Evolutionary conservation across 2,113 vertebrate genomes (phyloP).

Genomic region (Nothobranchius furzeri): DNA sequence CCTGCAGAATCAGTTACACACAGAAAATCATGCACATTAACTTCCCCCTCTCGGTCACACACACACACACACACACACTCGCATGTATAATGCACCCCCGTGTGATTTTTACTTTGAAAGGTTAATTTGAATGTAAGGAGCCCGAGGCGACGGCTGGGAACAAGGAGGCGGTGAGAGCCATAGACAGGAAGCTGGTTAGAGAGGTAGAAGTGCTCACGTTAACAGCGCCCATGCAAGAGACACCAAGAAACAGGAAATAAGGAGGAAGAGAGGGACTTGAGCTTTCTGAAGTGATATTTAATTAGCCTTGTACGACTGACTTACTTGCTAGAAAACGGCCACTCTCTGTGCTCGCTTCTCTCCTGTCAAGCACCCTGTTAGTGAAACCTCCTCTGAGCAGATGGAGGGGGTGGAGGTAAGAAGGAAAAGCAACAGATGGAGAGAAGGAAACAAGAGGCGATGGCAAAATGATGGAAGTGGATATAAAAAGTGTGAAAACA

Average conservation of each 20-base stretch:
- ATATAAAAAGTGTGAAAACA: constrained; percentile 13
- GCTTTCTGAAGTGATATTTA: constrained; percentile 65
- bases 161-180: constrained; percentile 23
- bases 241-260: constrained; percentile 24
- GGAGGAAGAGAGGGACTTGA: constrained; percentile 35
- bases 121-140: constrained; percentile 75
- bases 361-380: constrained; percentile 73
- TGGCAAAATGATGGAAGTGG: constrained; percentile 31
- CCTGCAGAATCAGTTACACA: constrained; percentile 29
- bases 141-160: constrained; percentile 56
- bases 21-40: not conserved
- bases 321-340: constrained; percentile 65
- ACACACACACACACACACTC: constrained; percentile 19
- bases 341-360: constrained; percentile 48
- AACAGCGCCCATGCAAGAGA: constrained; percentile 7
- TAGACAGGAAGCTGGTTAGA: constrained; percentile 19
- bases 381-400: constrained; percentile 63
- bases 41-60: not conserved
- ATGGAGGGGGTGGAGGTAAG: constrained; percentile 39
- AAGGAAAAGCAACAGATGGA: constrained; percentile 56
- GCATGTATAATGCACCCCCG: constrained; percentile 37
- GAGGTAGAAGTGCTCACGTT: constrained; percentile 2
- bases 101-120: constrained; percentile 74
- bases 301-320: constrained; percentile 74
- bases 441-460: constrained; percentile 21